Base-by-base conservation (phyloP, 2,888 invertebrate species). In the Abscondita cerata region DNA sequence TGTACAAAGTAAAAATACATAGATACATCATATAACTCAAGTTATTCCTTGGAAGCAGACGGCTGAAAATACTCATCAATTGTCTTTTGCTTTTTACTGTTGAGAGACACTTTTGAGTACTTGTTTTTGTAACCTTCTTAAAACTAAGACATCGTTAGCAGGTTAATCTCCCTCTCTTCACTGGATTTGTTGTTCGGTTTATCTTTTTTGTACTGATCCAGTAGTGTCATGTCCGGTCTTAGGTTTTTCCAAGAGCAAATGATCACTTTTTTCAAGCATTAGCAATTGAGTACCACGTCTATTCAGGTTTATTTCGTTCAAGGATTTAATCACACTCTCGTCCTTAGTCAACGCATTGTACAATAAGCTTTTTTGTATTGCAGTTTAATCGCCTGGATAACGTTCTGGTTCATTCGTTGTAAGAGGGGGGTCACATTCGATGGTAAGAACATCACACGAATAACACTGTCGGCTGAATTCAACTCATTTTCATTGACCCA, bases 361-460 rank as follows among this genome's bases (percentile, higher is more conserved):
- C 9, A 36, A n/a, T 2, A 2, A 11, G 36, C 36, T 36, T 9
- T 36, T 36, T 36, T 36, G 36, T 36, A 36, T 2, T 36, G 11
- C 36, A 36, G 4, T 36, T 33, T 46, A 20, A 48, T 48, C 3
- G 1, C 19, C 15, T 48, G 20, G 3, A 48, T 19, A 4, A 48
- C 4, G 1, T 31, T 31, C 19, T 48, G 19, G 1, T 20, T 13
- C 47, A 48, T 48, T 4, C 20, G 47, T 12, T 25, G 47, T 1
- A 48, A 0, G 20, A 48, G 2, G 1, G 31, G 13, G 13, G 31
- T 31, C 2, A 4, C 16, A 11, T 44, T 44, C 40, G 52, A 2
- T 1, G 36, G 19, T 52, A 52, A 25, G 48, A 18, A n/a, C n/a
- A n/a, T n/a, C n/a, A 62, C 48, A 59, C 20, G 1, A 44, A 25